phyloP scores from a whole-genome alignment of 2,113 vertebrate genomes.

The Dicrurus megarhynchus region DNA sequence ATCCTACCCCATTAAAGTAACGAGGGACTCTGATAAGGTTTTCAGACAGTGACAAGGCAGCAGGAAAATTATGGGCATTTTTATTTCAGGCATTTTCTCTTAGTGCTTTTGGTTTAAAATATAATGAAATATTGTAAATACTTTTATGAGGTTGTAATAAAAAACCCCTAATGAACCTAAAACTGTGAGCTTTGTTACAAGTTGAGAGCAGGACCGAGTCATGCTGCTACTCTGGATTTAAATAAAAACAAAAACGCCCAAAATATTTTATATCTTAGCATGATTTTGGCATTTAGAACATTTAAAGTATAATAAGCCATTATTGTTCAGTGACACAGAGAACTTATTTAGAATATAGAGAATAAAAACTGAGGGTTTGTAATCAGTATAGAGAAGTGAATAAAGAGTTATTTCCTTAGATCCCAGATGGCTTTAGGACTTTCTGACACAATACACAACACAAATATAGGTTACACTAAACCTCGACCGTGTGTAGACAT shows the following conservation, averaged over 20 bases:
- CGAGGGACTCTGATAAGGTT: conserved; percentile 23
- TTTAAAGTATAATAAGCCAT: neutral
- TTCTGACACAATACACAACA: neutral
- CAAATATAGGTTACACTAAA: accelerated
- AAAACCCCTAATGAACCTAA: neutral
- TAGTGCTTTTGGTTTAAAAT: neutral
- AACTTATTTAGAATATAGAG: neutral
- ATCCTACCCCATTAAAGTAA: conserved; percentile 31
- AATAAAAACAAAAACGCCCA: neutral
- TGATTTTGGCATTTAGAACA: neutral
- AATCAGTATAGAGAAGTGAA: neutral
- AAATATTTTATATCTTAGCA: neutral
- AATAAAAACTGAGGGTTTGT: neutral
- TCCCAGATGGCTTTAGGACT: neutral
- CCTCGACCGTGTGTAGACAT: accelerated
- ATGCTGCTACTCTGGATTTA: neutral
- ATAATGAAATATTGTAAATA: conserved; percentile 28
- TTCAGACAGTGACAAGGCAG: conserved; percentile 14
- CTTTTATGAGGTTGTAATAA: neutral
- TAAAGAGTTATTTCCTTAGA: neutral
- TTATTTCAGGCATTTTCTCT: conserved; percentile 28
- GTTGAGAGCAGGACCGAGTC: neutral
- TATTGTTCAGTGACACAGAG: neutral
- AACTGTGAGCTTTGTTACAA: neutral
- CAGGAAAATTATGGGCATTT: neutral